Evolutionary conservation across 2,113 vertebrate genomes (phyloP), one percentile per base, ranked within the genome.

Genomic region (Hypomesus transpacificus): DNA sequence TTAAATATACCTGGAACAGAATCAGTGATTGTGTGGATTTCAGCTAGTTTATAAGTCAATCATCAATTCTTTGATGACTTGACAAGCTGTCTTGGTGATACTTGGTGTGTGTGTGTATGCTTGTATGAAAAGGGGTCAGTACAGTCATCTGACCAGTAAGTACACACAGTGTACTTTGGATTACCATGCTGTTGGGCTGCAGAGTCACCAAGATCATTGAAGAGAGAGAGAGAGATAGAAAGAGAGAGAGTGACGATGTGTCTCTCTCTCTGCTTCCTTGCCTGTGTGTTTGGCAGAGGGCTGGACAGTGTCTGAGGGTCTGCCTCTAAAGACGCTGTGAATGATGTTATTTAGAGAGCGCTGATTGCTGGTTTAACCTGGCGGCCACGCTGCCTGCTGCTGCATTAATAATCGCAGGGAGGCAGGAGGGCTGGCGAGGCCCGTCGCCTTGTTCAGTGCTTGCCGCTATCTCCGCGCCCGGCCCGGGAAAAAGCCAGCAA

Each of bases 311-410:
- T 79, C 73, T 81, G 80, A 79, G 76, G 83, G 72, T 79, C 76
- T 59, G 54, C 58, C 51, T 70, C 83, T 87, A 87, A 89, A 86
- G 82, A 88, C 82, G 79, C 82, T 84, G 78, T 89, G 89, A 89
- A 87, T 86, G 86, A 88, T 89, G 84, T 89, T 90, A 88, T 89
- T 89, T 90, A 83, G 83, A 82, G 83, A 68, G 79, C 26, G 71
- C 85, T 89, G 87, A 91, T 89, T 89, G 83, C 86, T 83, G 83
- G 84, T 88, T 89, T 90, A 90, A 90, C 88, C 90, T 88, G 87
- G 82, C 80, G 83, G 87, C 89, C 87, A 88, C 86, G 80, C 77
- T 82, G 83, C 76, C 86, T 88, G 86, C 87, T 81, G 85, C 84
- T 87, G 86, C 89, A 90, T 89, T 90, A 90, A 88, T 89, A 90